A percentile compares a stretch with the other conserved stretches of the same genome.
phyloP scores from a whole-genome alignment of 1,140 invertebrate species.

The Maconellicoccus hirsutus region DNA sequence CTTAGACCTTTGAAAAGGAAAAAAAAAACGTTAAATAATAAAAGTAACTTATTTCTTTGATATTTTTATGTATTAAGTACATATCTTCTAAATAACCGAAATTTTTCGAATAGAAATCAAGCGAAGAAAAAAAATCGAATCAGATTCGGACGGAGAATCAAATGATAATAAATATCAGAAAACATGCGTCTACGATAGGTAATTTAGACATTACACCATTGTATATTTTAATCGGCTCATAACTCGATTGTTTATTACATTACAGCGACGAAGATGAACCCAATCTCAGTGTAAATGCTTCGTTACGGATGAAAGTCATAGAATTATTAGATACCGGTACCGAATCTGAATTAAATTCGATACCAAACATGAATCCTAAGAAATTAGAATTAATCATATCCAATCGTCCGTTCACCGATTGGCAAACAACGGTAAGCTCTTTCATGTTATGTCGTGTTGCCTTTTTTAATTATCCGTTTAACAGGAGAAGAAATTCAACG shows the following conservation, averaged over 20 bases:
- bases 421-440: slow-evolving; percentile 51
- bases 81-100: not conserved
- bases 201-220: too few species aligned
- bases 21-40: not conserved
- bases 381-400: slow-evolving; percentile 55
- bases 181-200: slow-evolving; percentile 20
- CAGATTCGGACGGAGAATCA: slow-evolving; percentile 7
- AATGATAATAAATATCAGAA: slow-evolving; percentile 21
- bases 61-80: not conserved
- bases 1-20: slow-evolving; percentile 1
- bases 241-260: slow-evolving; percentile 3
- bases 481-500: slow-evolving; percentile 54
- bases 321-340: slow-evolving; percentile 60
- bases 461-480: slow-evolving; percentile 26
- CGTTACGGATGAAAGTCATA: slow-evolving; percentile 57
- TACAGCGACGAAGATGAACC: slow-evolving; percentile 50
- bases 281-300: slow-evolving; percentile 50
- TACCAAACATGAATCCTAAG: slow-evolving; percentile 58
- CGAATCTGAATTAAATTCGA: slow-evolving; percentile 48
- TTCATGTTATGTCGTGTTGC: not conserved
- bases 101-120: slow-evolving; percentile 24
- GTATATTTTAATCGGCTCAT: too few species aligned
- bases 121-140: slow-evolving; percentile 23
- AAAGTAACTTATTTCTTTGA: not conserved
- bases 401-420: slow-evolving; percentile 53